Conservation (phyloP, 2,888 invertebrate species). For the Tricholauxania praeusta region DNA sequence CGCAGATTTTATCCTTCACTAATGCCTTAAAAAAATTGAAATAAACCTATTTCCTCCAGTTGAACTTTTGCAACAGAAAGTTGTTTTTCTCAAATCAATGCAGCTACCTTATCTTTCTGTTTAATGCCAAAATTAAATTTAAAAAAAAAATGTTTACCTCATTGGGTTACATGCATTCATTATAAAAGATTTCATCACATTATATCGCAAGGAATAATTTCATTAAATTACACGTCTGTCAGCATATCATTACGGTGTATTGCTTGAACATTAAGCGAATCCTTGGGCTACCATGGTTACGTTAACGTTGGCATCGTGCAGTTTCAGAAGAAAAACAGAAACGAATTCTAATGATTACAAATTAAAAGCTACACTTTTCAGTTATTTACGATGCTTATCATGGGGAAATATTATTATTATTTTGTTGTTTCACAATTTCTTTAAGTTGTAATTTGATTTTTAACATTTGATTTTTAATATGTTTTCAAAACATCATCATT, state of each 20-base stretch:
- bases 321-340: not conserved
- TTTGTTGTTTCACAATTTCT: not conserved
- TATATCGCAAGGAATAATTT: not conserved
- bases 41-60: too few species aligned
- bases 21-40: too few species aligned
- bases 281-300: slow-evolving; percentile 16
- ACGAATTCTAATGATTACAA: slow-evolving; percentile 23
- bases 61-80: too few species aligned
- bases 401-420: not conserved
- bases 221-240: slow-evolving; percentile 15
- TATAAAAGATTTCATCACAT: slow-evolving; percentile 26
- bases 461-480: slow-evolving; percentile 18
- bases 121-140: too few species aligned
- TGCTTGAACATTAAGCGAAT: not conserved
- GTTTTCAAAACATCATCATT: slow-evolving; percentile 19
- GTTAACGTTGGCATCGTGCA: not conserved
- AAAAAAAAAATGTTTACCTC: too few species aligned
- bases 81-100: too few species aligned
- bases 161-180: too few species aligned
- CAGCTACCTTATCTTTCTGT: too few species aligned
- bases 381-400: not conserved
- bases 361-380: not conserved
- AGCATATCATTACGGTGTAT: slow-evolving; percentile 13
- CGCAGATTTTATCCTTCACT: too few species aligned
- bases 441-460: slow-evolving; percentile 2